These are phyloP conservation scores for Parotocinclus haroldoi DNA, from an alignment of 2,797 vertebrate genomes.

Conservation along the genomic window DNA sequence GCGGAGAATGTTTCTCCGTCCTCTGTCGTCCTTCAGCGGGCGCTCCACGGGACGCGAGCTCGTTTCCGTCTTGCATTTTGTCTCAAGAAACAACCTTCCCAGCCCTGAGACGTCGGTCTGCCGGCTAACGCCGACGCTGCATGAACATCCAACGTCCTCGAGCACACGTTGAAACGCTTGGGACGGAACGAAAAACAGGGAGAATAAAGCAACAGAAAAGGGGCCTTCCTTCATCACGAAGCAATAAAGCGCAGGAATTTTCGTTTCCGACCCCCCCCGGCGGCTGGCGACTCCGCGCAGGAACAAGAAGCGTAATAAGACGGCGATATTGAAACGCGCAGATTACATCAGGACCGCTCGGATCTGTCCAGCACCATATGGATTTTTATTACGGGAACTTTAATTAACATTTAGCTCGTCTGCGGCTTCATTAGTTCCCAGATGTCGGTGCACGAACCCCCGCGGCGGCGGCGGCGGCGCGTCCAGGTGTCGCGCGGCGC, in stretches of 20 bases:
- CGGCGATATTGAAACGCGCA: constrained; percentile 42
- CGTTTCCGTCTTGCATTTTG: too few relatives aligned
- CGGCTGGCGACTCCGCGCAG: constrained; percentile 30
- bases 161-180: constrained; percentile 32
- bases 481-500: constrained; percentile 43
- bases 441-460: constrained; percentile 41
- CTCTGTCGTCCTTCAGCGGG: too few relatives aligned
- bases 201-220: constrained; percentile 27
- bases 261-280: constrained; percentile 31
- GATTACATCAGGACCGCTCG: constrained; percentile 39
- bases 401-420: constrained; percentile 53
- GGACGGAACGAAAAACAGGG: constrained; percentile 27
- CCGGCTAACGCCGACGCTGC: constrained; percentile 21
- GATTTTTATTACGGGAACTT: constrained; percentile 51
- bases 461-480: constrained; percentile 23
- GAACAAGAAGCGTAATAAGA: constrained; percentile 33
- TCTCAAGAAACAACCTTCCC: too few relatives aligned
- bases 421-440: constrained; percentile 51
- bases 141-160: constrained; percentile 54
- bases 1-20: too few relatives aligned
- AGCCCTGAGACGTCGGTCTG: too few relatives aligned
- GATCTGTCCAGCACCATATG: constrained; percentile 50
- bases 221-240: constrained; percentile 18
- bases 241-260: constrained; percentile 38
- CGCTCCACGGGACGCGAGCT: too few relatives aligned